phyloP scores from a whole-genome alignment of 35 echinoderm and acorn worm species.

The Amphiura filiformis region DNA sequence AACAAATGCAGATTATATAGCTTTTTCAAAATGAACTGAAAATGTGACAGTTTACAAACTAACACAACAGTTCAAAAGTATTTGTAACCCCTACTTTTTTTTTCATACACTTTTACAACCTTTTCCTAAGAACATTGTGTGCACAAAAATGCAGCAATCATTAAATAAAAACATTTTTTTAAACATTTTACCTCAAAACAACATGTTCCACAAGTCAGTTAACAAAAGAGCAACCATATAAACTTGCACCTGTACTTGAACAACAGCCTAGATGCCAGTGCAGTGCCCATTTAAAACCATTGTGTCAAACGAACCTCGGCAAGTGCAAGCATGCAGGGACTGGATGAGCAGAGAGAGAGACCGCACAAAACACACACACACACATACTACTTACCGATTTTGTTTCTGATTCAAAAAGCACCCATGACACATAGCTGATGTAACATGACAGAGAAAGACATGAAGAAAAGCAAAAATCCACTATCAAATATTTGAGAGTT shows the following conservation, averaged over 20 bases:
- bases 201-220: neutral
- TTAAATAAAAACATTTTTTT: too few species aligned
- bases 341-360: neutral
- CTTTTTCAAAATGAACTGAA: too few species aligned
- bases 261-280: neutral
- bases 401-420: neutral
- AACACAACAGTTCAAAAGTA: too few species aligned
- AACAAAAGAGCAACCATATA: neutral
- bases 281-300: constrained; percentile 10
- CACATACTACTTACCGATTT: neutral
- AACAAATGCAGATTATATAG: too few species aligned
- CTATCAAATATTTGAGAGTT: neutral
- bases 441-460: neutral
- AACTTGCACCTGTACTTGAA: neutral
- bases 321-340: constrained; percentile 1
- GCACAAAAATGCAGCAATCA: too few species aligned
- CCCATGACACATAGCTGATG: neutral
- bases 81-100: too few species aligned
- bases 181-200: too few species aligned
- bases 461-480: neutral
- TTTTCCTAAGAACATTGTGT: too few species aligned
- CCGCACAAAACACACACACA: neutral
- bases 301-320: neutral
- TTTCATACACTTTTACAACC: too few species aligned
- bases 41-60: too few species aligned